Percentiles rank a stretch among this genome's conserved stretches.
Conservation (phyloP, 2,113 vertebrate species). For the Nibea coibor region DNA sequence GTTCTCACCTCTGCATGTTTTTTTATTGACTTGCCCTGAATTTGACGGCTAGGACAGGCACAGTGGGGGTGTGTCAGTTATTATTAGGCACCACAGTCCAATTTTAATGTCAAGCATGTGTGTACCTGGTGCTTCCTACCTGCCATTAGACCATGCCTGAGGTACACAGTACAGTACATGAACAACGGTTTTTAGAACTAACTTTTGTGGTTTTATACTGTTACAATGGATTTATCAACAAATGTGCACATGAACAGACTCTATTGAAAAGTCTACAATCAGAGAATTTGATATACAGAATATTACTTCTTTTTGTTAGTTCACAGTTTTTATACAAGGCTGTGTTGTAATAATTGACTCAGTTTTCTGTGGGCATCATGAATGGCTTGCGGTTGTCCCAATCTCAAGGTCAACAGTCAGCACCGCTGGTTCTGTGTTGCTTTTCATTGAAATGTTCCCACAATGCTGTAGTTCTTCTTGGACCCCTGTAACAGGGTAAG, state of each 20-base stretch:
- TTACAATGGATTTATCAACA: constrained; percentile 1
- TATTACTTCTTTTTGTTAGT: not conserved
- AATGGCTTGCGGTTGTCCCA: not conserved
- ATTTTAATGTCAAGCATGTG: constrained; percentile 23
- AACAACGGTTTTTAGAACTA: not conserved
- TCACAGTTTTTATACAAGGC: not conserved
- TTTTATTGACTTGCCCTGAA: constrained; percentile 39
- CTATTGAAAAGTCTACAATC: not conserved
- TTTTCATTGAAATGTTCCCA: constrained; percentile 18
- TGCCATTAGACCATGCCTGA: not conserved
- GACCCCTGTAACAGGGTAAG: constrained; percentile 19
- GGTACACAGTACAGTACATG: constrained; percentile 2
- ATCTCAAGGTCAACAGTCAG: not conserved
- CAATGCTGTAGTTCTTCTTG: constrained; percentile 25
- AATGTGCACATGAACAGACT: not conserved
- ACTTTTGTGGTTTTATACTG: not conserved
- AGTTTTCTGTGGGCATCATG: not conserved
- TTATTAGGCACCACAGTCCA: constrained; percentile 28
- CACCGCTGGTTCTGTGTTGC: not conserved
- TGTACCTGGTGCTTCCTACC: not conserved
- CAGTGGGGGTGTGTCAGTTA: constrained; percentile 10
- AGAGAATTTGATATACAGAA: not conserved
- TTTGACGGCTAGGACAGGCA: constrained; percentile 7
- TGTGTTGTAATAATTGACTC: not conserved
- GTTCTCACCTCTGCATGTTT: not conserved